A percentile compares a stretch with the other conserved stretches of the same genome.
phyloP scores from a whole-genome alignment of 2,797 vertebrate species.

The Crocodylus rhombifer region DNA sequence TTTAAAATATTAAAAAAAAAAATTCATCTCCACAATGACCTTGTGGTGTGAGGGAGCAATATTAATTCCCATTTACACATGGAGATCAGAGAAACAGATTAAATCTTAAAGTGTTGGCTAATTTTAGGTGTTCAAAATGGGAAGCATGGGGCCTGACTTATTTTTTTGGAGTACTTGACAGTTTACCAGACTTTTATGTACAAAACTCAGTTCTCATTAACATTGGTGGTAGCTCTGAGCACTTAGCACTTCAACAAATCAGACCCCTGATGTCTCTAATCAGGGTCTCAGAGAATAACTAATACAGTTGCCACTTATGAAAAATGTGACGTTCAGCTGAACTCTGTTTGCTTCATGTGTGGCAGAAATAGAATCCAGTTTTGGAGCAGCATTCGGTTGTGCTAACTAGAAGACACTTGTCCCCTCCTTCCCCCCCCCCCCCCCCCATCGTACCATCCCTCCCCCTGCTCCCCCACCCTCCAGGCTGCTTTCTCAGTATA shows the following conservation, averaged over 20 bases:
- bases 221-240: conserved; percentile 38
- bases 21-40: background rate
- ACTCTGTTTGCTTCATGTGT: conserved; percentile 40
- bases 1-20: conserved; percentile 1
- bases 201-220: conserved; percentile 11
- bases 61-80: conserved; percentile 10
- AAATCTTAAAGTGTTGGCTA: conserved; percentile 3
- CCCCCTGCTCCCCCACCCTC: background rate
- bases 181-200: background rate
- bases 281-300: conserved; percentile 16
- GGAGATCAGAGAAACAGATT: conserved; percentile 48
- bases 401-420: background rate
- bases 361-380: conserved; percentile 19
- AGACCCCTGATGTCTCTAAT: background rate
- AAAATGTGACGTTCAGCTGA: conserved; percentile 1
- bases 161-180: background rate
- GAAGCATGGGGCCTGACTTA: background rate
- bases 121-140: conserved; percentile 24
- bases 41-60: conserved; percentile 39
- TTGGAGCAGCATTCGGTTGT: background rate
- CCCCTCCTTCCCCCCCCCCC: background rate
- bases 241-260: conserved; percentile 38
- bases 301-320: background rate
- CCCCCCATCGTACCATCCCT: too few species aligned
- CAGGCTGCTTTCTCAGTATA: conserved; percentile 3